phyloP scores from a whole-genome alignment of 2,797 vertebrate genomes.

The Limnodromus scolopaceus region DNA sequence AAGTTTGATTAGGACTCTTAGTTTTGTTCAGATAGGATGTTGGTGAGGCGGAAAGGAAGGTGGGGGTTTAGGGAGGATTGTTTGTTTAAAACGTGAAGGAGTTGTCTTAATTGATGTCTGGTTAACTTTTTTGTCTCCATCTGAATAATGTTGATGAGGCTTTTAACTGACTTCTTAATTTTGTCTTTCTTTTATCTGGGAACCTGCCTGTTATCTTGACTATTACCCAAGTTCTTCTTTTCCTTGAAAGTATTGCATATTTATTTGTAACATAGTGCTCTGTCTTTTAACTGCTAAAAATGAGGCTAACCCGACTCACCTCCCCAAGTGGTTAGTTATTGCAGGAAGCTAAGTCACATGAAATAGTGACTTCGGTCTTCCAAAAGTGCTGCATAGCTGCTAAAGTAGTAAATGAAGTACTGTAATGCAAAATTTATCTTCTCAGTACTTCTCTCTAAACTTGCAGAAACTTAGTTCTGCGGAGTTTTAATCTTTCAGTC shows the following conservation, averaged over 20 bases:
- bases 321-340: neutral
- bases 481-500: neutral
- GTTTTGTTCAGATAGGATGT: neutral
- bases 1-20: neutral
- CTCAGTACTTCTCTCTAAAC: neutral
- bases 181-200: neutral
- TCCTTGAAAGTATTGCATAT: neutral
- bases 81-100: neutral
- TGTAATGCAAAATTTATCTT: neutral
- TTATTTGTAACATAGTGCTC: neutral
- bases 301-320: accelerated
- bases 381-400: neutral
- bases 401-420: neutral
- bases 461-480: neutral
- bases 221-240: neutral
- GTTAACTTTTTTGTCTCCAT: neutral
- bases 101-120: neutral
- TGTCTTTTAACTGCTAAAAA: neutral
- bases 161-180: neutral
- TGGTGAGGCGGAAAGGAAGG: neutral
- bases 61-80: neutral
- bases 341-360: neutral
- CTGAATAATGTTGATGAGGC: neutral
- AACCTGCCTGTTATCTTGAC: neutral
- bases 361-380: neutral